These are phyloP conservation scores for Macrocentrus cingulum DNA, from an alignment of 1,140 invertebrate genomes.

Conservation along the genomic window DNA sequence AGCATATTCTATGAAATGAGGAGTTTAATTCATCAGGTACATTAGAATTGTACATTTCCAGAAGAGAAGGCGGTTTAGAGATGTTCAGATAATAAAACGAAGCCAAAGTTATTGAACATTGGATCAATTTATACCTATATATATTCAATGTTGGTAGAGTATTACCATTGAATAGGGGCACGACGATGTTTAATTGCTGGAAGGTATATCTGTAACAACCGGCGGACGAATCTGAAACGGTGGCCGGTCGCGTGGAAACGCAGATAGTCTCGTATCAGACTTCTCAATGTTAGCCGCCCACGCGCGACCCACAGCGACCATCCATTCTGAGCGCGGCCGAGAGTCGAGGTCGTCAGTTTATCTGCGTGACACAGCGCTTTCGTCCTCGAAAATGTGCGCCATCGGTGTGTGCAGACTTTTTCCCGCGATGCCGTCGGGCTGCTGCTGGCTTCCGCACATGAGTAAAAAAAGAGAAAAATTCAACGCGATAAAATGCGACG, in stretches of 20 bases:
- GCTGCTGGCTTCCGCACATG: neutral
- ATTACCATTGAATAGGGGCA: no score
- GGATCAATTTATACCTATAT: no score
- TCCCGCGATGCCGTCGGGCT: neutral
- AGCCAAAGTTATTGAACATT: no score
- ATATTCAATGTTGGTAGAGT: no score
- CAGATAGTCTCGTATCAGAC: constrained; percentile 45
- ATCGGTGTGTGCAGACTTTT: neutral
- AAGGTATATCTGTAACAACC: no score
- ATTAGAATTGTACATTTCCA: no score
- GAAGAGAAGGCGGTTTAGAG: no score
- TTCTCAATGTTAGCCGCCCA: constrained; percentile 42
- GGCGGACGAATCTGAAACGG: neutral
- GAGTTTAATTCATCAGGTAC: no score
- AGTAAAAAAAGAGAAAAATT: constrained; percentile 12
- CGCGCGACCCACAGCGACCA: constrained; percentile 36
- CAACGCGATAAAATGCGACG: neutral
- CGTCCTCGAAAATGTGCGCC: no score
- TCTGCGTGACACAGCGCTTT: neutral
- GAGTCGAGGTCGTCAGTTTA: constrained; percentile 32
- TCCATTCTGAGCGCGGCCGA: constrained; percentile 30
- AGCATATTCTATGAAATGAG: no score
- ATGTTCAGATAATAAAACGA: no score
- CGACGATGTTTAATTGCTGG: no score
- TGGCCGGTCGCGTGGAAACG: constrained; percentile 37